Base-by-base conservation (phyloP, 1,140 invertebrate genomes). In the Epicauta chinensis region DNA sequence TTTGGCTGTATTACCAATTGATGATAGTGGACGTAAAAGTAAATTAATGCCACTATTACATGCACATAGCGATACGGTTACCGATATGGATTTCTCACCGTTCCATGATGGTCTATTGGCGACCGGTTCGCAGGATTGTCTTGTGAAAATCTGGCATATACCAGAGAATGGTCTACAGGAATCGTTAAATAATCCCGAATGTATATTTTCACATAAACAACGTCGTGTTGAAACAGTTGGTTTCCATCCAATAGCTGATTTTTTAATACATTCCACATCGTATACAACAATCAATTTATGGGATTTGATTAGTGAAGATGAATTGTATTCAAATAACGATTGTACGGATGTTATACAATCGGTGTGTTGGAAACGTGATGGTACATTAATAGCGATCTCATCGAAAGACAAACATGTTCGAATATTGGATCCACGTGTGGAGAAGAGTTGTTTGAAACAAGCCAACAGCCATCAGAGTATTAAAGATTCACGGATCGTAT, bases 71-170 rank as follows among this genome's bases (percentile, higher is more conserved):
- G 93, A 94, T 65, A 91, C 91, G 30, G 88, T 95, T 15, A 93
- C 89, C n/a, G 92, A 95, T 72, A 86, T 96, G 79, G 87, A 91
- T 62, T 96, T 97, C 66, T 94, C 90, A 34, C 93, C 91, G 31
- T 95, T 95, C 74, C 89, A 96, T 71, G 92, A 95, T 77, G 89
- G 89, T 16, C 73, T 96, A 15, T 71, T 97, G 51, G 84, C 90
- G 9, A 95, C 92, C 42, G 89, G 90, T 39, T 93, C 92, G 30
- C 88, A 91, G 72, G 93, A 97, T 74, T 90, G 87, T 64, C 78
- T 88, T 73, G 89, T 92, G 3, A 91, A 91, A 75, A 75, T 92
- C 23, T 92, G 89, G 89, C 80, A 87, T 55, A 89, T 92, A 69
- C 88, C 89, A 11, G 83, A 84, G 61, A 78, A 79, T 55, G 88